Conservation (phyloP, 1,140 invertebrate genomes). For the Panagrolaimus sp. region DNA sequence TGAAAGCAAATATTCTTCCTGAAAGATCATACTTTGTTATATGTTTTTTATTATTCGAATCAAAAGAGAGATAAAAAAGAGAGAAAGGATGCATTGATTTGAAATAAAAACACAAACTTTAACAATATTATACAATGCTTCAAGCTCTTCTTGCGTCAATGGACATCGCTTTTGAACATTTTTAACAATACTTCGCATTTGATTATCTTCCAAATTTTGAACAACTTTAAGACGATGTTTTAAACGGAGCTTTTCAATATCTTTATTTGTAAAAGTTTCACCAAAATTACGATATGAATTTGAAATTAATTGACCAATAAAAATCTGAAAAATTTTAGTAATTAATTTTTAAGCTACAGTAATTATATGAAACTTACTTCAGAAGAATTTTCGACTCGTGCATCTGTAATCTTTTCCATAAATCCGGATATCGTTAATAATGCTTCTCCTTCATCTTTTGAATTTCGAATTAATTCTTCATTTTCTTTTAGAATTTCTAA, state of each 20-base stretch:
- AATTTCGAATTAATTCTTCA: constrained; percentile 75
- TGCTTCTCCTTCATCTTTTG: constrained; percentile 88
- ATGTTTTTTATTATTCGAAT: too few relatives aligned
- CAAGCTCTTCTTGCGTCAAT: constrained; percentile 62
- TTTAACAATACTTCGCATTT: constrained; percentile 80
- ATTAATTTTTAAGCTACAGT: background rate
- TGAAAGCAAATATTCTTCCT: constrained; percentile 70
- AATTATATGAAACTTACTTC: constrained; percentile 26
- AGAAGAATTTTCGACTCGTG: constrained; percentile 31
- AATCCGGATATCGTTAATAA: constrained; percentile 83
- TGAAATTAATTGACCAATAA: constrained; percentile 77
- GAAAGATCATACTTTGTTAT: constrained; percentile 22
- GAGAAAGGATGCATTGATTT: constrained; percentile 3
- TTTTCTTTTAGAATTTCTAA: constrained; percentile 82
- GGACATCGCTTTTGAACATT: constrained; percentile 65
- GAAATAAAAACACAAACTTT: constrained; percentile 53
- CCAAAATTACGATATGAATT: constrained; percentile 82
- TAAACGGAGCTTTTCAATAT: constrained; percentile 80
- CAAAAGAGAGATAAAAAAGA: constrained; percentile 9
- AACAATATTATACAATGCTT: constrained; percentile 63
- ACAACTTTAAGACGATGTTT: constrained; percentile 89
- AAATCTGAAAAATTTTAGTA: constrained; percentile 62
- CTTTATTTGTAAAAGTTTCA: constrained; percentile 70
- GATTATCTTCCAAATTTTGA: constrained; percentile 78
- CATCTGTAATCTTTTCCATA: constrained; percentile 69